These are phyloP conservation scores for Diogma glabrata DNA, from an alignment of 2,888 invertebrate genomes.

Conservation along the genomic window DNA sequence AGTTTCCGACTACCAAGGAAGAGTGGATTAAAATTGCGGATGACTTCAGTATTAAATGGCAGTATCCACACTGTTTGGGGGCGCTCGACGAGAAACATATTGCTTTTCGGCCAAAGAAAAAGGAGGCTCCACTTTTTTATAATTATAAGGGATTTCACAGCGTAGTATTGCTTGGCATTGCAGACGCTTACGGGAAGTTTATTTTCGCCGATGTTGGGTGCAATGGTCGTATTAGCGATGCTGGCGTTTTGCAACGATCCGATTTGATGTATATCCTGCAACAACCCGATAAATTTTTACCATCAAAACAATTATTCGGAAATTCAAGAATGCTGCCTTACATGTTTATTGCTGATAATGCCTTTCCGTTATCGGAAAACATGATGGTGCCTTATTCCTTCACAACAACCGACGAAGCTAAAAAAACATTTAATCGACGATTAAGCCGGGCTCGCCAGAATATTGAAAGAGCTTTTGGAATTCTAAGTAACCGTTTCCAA, in stretches of 20 bases:
- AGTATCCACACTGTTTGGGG: neutral
- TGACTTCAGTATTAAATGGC: neutral
- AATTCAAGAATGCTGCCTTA: constrained; percentile 17
- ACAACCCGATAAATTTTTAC: constrained; percentile 9
- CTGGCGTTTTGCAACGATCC: constrained; percentile 10
- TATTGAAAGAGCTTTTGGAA: neutral
- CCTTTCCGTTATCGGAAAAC: neutral
- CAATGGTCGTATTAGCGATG: constrained; percentile 13
- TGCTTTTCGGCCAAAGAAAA: neutral
- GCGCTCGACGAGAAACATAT: neutral
- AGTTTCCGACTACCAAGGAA: neutral
- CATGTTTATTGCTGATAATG: constrained; percentile 14
- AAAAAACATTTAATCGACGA: neutral
- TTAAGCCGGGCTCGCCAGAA: constrained; percentile 5
- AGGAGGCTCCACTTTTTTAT: neutral
- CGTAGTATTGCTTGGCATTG: constrained; percentile 1
- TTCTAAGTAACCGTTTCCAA: neutral
- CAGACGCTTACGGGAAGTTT: constrained; percentile 5
- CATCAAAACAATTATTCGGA: constrained; percentile 16
- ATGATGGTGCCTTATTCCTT: neutral
- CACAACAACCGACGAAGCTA: neutral
- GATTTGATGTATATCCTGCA: constrained; percentile 9
- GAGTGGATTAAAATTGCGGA: neutral
- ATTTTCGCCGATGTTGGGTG: constrained; percentile 19
- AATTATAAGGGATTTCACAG: neutral